Evolutionary conservation across 2,797 vertebrate genomes (phyloP), one percentile per base, ranked within the genome.

Genomic region (Adelosebastes latens): DNA sequence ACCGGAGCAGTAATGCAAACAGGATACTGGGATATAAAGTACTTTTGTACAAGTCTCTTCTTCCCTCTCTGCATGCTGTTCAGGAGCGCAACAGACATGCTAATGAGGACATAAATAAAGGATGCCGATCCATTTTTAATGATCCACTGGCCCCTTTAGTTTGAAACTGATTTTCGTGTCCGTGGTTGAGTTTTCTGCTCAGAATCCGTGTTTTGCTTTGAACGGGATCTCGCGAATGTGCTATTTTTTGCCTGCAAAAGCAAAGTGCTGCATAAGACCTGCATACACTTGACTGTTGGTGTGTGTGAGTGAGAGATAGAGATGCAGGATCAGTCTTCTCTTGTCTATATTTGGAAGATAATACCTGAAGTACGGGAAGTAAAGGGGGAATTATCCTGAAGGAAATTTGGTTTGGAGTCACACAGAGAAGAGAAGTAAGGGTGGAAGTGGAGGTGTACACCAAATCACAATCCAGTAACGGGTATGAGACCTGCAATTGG

Each of bases 51-150:
- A 60, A 70, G 68, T 79, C 52, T 58, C 77, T 12, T 58, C 65
- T 79, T 83, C 69, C 70, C 74, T 14, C 22, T 81, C 69, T 81
- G 81, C 69, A 56, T 77, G 76, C 81, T 76, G 60, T 79, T 89
- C 80, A 78, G 80, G 76, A 88, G 65, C 80, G 61, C 79, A 90
- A 80, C 78, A 86, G 87, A 87, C 82, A 85, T 69, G 76, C 65
- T 92, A 94, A 93, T 90, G 87, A 93, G 92, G 78, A 52, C 82
- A 93, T 93, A 88, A 93, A 94, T 94, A 94, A 94, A 92, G 86
- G 79, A 94, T 93, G 88, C 8, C 2, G 80, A 94, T 94, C 71
- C 85, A 93, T 94, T 89, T 93, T 94, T 94, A 93, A 94, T 95
- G 86, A 90, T 86, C 52, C 84, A 16, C 91, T 87, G 89, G 83